A percentile compares a stretch with the other conserved stretches of the same genome.
Evolutionary conservation across 2,797 vertebrate genomes (phyloP).

Genomic region (Gephyroberyx darwinii): DNA sequence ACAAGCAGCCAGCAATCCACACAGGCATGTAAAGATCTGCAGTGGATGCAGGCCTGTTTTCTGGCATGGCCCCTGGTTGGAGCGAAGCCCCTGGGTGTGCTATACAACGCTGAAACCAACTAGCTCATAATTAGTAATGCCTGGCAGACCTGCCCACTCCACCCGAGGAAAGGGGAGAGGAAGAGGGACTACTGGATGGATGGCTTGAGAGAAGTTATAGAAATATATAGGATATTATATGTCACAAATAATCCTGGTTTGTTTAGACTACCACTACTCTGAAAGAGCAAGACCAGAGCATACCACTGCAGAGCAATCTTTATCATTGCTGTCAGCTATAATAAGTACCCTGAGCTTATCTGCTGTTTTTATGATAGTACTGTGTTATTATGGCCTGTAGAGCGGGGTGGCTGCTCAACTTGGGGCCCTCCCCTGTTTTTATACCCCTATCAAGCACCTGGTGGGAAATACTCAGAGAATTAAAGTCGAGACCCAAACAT

Average conservation of each 20-base stretch:
- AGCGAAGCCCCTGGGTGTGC: slow-evolving; percentile 60
- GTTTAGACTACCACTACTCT: slow-evolving; percentile 19
- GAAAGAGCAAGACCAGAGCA: slow-evolving; percentile 8
- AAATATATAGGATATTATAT: slow-evolving; percentile 16
- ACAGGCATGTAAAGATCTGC: slow-evolving; percentile 25
- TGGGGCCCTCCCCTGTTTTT: slow-evolving; percentile 57
- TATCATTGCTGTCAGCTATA: slow-evolving; percentile 59
- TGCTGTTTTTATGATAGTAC: slow-evolving; percentile 62
- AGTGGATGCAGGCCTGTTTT: slow-evolving; percentile 38
- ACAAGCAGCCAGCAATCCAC: slow-evolving; percentile 46
- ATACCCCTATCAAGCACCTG: slow-evolving; percentile 67
- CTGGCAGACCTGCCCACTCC: slow-evolving; percentile 49
- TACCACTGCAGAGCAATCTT: slow-evolving; percentile 16
- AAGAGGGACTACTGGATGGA: slow-evolving; percentile 31
- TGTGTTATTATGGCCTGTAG: slow-evolving; percentile 67
- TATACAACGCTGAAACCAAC: slow-evolving; percentile 65
- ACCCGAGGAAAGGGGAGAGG: slow-evolving; percentile 54
- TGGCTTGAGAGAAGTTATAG: slow-evolving; percentile 16
- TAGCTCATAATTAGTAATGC: slow-evolving; percentile 64
- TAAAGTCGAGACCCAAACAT: slow-evolving; percentile 59
- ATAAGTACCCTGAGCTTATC: slow-evolving; percentile 71
- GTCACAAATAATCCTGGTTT: not conserved
- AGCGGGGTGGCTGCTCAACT: slow-evolving; percentile 49
- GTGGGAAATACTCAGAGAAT: slow-evolving; percentile 67
- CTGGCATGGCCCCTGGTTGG: slow-evolving; percentile 33